These are phyloP conservation scores for Apodemia hepburni DNA, from an alignment of 2,888 invertebrate species.

Conservation along the genomic window DNA sequence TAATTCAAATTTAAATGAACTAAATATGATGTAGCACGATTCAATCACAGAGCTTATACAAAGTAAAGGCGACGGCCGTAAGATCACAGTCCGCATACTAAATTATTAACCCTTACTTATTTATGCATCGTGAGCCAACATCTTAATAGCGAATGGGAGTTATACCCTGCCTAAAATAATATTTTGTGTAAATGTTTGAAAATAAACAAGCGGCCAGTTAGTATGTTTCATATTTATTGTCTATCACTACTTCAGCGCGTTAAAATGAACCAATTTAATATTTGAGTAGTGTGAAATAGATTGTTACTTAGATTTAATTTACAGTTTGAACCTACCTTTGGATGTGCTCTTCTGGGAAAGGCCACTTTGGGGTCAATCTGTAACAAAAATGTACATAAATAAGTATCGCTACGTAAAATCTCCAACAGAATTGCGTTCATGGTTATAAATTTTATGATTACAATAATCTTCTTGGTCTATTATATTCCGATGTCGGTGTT, in stretches of 20 bases:
- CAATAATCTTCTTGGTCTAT: too few species aligned
- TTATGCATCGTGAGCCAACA: slow-evolving; percentile 75
- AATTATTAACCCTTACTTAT: slow-evolving; percentile 74
- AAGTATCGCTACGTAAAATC: too few species aligned
- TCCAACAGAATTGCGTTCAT: too few species aligned
- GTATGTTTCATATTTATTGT: slow-evolving; percentile 53
- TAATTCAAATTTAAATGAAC: slow-evolving; percentile 42
- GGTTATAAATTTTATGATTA: too few species aligned
- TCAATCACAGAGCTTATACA: slow-evolving; percentile 62
- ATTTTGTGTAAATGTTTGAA: slow-evolving; percentile 76
- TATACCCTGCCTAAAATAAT: slow-evolving; percentile 78
- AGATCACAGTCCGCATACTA: slow-evolving; percentile 73
- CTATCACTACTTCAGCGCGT: slow-evolving; percentile 56
- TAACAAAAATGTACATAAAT: slow-evolving; percentile 52
- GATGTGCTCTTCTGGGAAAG: slow-evolving; percentile 99
- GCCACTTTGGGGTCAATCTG: slow-evolving; percentile 99
- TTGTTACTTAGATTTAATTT: slow-evolving; percentile 55
- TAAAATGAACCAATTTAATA: slow-evolving; percentile 52
- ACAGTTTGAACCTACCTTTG: slow-evolving; percentile 89
- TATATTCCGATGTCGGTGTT: too few species aligned
- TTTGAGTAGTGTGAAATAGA: slow-evolving; percentile 56
- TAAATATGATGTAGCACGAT: slow-evolving; percentile 62
- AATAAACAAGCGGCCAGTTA: slow-evolving; percentile 59
- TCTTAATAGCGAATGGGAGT: slow-evolving; percentile 72
- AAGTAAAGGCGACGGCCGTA: slow-evolving; percentile 47